Conservation (phyloP, 2,113 vertebrate genomes). For the Pavo muticus region DNA sequence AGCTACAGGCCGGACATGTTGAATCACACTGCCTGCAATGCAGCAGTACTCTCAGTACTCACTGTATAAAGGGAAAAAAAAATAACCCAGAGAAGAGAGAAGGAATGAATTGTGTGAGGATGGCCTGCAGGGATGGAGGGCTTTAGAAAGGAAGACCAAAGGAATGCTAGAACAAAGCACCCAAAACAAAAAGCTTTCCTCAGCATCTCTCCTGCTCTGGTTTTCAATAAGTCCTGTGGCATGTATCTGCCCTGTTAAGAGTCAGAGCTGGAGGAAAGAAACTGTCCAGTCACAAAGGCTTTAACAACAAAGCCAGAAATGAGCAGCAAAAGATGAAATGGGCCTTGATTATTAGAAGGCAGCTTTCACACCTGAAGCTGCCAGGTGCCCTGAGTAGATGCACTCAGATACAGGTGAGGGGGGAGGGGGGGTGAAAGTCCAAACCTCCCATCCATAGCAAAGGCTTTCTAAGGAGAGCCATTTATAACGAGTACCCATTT, state of each 20-base stretch:
- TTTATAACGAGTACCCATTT: fast-evolving
- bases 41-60: background rate
- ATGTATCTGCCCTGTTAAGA: background rate
- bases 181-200: slow-evolving; percentile 15
- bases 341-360: background rate
- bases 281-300: background rate
- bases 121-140: background rate
- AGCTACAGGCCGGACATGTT: too few species aligned
- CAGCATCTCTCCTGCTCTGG: fast-evolving
- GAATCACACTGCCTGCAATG: background rate
- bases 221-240: background rate
- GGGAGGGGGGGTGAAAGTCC: background rate
- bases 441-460: background rate
- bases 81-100: background rate
- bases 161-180: slow-evolving; percentile 15
- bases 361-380: background rate
- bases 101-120: background rate
- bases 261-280: background rate
- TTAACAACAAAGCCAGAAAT: background rate
- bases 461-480: background rate
- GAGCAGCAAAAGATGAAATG: background rate
- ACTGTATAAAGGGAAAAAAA: background rate
- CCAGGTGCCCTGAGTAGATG: background rate
- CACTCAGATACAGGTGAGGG: fast-evolving
- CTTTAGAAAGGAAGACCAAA: background rate